Evolutionary conservation across 2,888 invertebrate genomes (phyloP), one percentile per base, ranked within the genome.

Genomic region (Macropis europaea): DNA sequence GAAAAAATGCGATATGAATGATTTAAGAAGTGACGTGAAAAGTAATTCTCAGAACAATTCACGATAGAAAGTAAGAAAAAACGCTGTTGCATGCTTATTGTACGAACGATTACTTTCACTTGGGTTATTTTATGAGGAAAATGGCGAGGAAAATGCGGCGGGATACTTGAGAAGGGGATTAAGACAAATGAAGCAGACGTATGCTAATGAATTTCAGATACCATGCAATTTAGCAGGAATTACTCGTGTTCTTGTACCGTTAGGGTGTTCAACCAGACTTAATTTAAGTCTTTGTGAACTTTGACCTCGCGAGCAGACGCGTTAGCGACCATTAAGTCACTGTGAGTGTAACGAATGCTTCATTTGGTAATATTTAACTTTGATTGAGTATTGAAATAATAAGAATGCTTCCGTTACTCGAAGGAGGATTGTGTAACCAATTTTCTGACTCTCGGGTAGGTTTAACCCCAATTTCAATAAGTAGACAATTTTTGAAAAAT

Each of bases 61-160:
- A 1, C 7, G n/a, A 19, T 43, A 56, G 61, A 61, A 61, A 61
- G 61, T 34, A 24, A 11, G 42, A 34, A 56, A 38, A 52, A 36
- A 6, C 30, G 5, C 9, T 6, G 24, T 3, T n/a, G 4, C n/a
- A 2, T 24, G 9, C 24, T 60, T 61, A 61, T 61, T 54, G 9
- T 24, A 11, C 11, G 1, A 13, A 56, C 42, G 32, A 61, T 61
- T 43, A 61, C 61, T 56, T 61, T 61, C 57, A 26, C 61, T 57
- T 32, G 7, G 15, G 17, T 17, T 7, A 38, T 36, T 15, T 52
- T 6, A 11, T 3, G 22, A 3, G 0, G 32, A n/a, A 13, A 5
- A 11, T 19, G 15, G 6, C 11, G 3, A 15, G 28, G 53, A 52
- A 42, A 28, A 38, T 5, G 5, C 9, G 28, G 28, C 15, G 5